These are phyloP conservation scores for Tichodroma muraria DNA, from an alignment of 2,113 vertebrate genomes.

Conservation along the genomic window DNA sequence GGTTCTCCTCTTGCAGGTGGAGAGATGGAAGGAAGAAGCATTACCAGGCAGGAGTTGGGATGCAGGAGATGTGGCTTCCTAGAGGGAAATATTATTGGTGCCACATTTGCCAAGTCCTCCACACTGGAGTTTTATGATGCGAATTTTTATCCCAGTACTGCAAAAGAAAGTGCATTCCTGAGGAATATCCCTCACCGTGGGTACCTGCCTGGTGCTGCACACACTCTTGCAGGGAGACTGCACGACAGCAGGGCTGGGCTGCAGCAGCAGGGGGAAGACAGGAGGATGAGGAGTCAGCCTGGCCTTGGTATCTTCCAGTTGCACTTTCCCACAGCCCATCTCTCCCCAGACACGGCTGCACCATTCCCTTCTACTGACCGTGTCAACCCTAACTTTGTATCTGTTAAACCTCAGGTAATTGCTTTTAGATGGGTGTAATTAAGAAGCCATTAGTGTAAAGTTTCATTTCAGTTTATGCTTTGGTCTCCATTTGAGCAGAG, in stretches of 20 bases:
- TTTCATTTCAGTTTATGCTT: constrained; percentile 76
- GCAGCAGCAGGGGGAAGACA: background rate
- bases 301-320: background rate
- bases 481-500: constrained; percentile 79
- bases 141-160: background rate
- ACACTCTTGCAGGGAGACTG: rapidly evolving
- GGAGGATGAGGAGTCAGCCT: background rate
- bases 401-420: constrained; percentile 77
- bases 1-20: background rate
- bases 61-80: background rate
- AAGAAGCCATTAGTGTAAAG: constrained; percentile 79
- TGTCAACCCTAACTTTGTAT: constrained; percentile 72
- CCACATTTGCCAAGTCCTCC: background rate
- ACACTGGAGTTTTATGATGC: rapidly evolving
- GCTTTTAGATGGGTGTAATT: constrained; percentile 82
- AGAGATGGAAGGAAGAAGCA: background rate
- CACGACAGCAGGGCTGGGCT: background rate
- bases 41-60: background rate
- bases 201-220: background rate
- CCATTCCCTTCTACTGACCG: constrained; percentile 55
- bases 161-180: background rate
- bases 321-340: background rate
- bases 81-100: background rate
- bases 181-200: background rate
- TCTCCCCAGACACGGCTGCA: constrained; percentile 38